phyloP scores from a whole-genome alignment of 1,140 invertebrate species.

The Meteorus sp. region DNA sequence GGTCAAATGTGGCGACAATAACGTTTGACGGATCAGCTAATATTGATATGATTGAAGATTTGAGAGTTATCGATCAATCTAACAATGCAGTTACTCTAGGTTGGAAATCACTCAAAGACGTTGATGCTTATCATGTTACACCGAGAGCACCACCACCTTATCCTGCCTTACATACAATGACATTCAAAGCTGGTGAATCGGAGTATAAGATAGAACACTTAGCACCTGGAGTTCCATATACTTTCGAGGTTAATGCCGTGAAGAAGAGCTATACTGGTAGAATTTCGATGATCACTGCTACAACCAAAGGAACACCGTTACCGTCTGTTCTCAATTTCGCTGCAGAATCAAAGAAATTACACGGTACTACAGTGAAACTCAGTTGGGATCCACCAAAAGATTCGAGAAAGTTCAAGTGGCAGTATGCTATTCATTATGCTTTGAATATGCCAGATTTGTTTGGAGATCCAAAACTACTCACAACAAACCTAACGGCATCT shows the following conservation, averaged over 20 bases:
- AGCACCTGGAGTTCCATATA: conserved; percentile 64
- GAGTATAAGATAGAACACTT: conserved; percentile 61
- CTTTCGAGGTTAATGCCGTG: conserved; percentile 65
- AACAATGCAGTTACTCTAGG: conserved; percentile 60
- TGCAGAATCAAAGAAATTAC: conserved; percentile 59
- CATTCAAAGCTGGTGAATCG: too few species aligned
- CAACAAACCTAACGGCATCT: conserved; percentile 62
- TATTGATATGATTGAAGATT: conserved; percentile 64
- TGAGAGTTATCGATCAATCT: conserved; percentile 57
- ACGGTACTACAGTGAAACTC: conserved; percentile 67
- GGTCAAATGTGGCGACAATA: conserved; percentile 62
- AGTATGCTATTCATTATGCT: conserved; percentile 70
- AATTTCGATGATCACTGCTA: conserved; percentile 54
- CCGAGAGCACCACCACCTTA: conserved; percentile 58
- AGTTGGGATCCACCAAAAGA: conserved; percentile 66
- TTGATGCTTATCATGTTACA: conserved; percentile 66
- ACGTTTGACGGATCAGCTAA: conserved; percentile 66
- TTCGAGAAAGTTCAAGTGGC: conserved; percentile 59
- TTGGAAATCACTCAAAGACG: conserved; percentile 65
- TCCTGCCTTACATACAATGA: conserved; percentile 50
- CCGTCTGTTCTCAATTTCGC: conserved; percentile 59
- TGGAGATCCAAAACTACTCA: conserved; percentile 60
- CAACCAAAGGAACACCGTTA: conserved; percentile 62
- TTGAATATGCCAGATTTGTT: conserved; percentile 56
- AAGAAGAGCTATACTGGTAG: conserved; percentile 66